Conservation (phyloP, 2,888 invertebrate species). For the Eurytoma adleriae region DNA sequence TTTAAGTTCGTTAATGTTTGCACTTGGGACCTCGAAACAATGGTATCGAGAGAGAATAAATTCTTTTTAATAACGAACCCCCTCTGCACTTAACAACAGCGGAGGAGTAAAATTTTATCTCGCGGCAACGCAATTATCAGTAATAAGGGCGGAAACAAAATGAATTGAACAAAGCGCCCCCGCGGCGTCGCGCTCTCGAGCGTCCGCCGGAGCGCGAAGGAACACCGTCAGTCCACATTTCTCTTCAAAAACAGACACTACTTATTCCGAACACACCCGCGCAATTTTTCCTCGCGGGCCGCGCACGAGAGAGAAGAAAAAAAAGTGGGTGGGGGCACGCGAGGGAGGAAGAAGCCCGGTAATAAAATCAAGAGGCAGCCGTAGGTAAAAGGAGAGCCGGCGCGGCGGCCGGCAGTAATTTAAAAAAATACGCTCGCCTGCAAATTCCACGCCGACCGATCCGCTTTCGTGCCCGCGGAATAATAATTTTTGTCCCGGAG, state of each 20-base stretch:
- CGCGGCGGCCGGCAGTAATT: conserved; percentile 19
- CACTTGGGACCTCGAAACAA: too few relatives aligned
- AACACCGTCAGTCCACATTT: neutral
- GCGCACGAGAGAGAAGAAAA: neutral
- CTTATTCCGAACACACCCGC: conserved; percentile 36
- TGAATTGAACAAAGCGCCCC: too few relatives aligned
- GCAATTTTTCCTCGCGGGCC: conserved; percentile 43
- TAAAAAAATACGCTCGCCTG: conserved; percentile 44
- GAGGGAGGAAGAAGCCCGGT: too few relatives aligned
- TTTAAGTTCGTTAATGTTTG: too few relatives aligned
- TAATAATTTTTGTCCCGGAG: neutral
- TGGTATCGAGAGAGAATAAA: too few relatives aligned
- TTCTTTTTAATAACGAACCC: too few relatives aligned
- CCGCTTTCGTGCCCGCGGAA: conserved; percentile 19
- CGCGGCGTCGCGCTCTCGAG: neutral
- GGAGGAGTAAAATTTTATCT: too few relatives aligned
- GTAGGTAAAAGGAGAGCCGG: neutral
- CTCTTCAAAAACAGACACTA: conserved; percentile 20
- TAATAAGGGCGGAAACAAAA: too few relatives aligned
- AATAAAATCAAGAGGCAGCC: neutral
- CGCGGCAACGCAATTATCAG: too few relatives aligned
- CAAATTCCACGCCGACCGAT: conserved; percentile 40
- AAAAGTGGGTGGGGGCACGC: neutral
- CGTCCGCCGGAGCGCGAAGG: neutral
- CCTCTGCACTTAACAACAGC: too few relatives aligned